phyloP scores from a whole-genome alignment of 2,888 invertebrate genomes.

The Pammene aurita region DNA sequence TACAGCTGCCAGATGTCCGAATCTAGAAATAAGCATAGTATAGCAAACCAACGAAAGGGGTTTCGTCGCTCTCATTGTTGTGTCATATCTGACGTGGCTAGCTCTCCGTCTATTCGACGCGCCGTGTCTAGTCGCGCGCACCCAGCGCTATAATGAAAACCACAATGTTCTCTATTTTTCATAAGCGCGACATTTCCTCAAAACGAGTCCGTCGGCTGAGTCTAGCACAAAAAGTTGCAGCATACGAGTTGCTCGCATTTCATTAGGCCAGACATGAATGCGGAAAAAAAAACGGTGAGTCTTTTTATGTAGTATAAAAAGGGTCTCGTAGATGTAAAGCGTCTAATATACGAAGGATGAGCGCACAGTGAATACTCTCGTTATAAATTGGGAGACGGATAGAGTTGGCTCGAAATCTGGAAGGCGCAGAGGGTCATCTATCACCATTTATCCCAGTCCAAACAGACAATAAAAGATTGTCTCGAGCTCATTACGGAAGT shows the following conservation, averaged over 20 bases:
- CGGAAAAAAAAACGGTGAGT: constrained; percentile 60
- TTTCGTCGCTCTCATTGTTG: too few species aligned
- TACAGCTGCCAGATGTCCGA: too few species aligned
- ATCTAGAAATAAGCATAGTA: too few species aligned
- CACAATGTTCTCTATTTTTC: constrained; percentile 66
- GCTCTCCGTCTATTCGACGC: neutral
- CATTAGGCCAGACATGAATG: constrained; percentile 72
- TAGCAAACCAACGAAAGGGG: too few species aligned
- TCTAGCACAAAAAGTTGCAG: constrained; percentile 70
- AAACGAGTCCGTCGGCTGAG: constrained; percentile 60
- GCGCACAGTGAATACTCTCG: constrained; percentile 53
- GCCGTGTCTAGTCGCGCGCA: constrained; percentile 14
- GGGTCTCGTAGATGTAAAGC: constrained; percentile 52
- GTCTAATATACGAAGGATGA: constrained; percentile 56
- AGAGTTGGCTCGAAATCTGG: constrained; percentile 65
- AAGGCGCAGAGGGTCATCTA: constrained; percentile 68
- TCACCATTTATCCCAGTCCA: constrained; percentile 77
- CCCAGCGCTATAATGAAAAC: constrained; percentile 51
- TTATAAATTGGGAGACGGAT: constrained; percentile 67
- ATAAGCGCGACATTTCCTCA: constrained; percentile 66
- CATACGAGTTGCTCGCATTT: constrained; percentile 68
- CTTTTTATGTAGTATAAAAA: constrained; percentile 58
- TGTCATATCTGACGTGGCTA: too few species aligned
- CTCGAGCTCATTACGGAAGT: constrained; percentile 67
- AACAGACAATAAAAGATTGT: constrained; percentile 76